Conservation (phyloP, 2,113 vertebrate genomes). For the Saguinus imperator region DNA sequence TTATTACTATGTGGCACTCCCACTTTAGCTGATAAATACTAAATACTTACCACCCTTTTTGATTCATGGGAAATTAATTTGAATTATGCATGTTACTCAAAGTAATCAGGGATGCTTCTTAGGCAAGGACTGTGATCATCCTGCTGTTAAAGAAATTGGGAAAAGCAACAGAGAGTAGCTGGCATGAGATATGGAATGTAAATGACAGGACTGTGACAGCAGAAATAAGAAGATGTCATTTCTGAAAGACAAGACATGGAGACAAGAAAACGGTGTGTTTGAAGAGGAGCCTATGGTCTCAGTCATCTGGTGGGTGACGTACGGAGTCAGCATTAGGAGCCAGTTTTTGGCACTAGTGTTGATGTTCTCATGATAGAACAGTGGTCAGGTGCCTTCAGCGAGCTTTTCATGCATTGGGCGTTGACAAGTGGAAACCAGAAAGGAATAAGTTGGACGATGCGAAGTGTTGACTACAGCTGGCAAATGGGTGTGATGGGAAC, state of each 20-base stretch:
- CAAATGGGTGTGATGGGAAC: not conserved
- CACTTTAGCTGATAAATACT: slow-evolving; percentile 20
- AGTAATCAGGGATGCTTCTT: not conserved
- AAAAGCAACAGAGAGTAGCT: not conserved
- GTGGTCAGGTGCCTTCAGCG: not conserved
- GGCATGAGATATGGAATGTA: not conserved
- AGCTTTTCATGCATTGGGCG: not conserved
- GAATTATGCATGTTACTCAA: slow-evolving; percentile 30
- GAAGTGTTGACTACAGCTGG: slow-evolving; percentile 24
- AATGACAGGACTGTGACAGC: not conserved
- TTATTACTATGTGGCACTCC: not conserved
- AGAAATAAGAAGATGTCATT: not conserved
- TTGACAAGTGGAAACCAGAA: slow-evolving; percentile 49
- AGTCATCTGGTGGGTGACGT: not conserved
- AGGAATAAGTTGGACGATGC: not conserved
- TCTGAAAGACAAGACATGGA: not conserved
- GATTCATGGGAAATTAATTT: slow-evolving; percentile 8
- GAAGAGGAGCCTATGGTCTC: not conserved
- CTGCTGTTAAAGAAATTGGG: not conserved
- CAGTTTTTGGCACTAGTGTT: not conserved
- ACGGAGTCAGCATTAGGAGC: not conserved
- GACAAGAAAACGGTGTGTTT: not conserved
- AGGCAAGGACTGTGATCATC: not conserved
- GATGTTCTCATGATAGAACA: not conserved
- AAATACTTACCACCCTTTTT: not conserved